Conservation (phyloP, 2,113 vertebrate species). For the Struthidea cinerea region DNA sequence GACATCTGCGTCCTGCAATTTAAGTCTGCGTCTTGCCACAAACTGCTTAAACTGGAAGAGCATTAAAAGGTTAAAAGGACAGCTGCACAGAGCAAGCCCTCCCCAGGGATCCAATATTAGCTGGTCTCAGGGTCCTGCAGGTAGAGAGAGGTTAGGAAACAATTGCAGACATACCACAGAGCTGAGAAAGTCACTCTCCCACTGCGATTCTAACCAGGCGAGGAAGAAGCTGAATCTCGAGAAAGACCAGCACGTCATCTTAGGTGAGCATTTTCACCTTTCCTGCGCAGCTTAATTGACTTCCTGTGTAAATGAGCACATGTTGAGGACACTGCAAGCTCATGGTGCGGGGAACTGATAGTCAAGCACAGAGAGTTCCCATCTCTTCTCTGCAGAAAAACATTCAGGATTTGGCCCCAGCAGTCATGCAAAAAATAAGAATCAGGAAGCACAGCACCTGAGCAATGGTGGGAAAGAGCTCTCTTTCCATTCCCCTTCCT, state of each 20-base stretch:
- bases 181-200: not conserved
- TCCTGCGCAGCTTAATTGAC: not conserved
- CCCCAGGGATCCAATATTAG: not conserved
- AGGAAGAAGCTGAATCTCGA: not conserved
- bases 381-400: not conserved
- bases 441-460: not conserved
- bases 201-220: not conserved
- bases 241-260: not conserved
- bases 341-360: not conserved
- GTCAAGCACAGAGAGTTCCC: not conserved
- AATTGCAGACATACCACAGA: not conserved
- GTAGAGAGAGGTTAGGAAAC: not conserved
- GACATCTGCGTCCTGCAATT: constrained; percentile 28
- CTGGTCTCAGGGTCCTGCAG: not conserved
- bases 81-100: not conserved
- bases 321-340: not conserved
- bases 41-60: constrained; percentile 15
- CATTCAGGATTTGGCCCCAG: not conserved
- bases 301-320: not conserved
- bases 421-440: not conserved
- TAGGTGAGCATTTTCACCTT: not conserved
- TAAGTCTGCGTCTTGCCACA: constrained; percentile 3
- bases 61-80: constrained; percentile 53
- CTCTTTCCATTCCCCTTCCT: not conserved
- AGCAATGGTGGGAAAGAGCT: not conserved